A percentile compares a stretch with the other conserved stretches of the same genome.
These are phyloP conservation scores for Asarcornis scutulata DNA, from an alignment of 2,113 vertebrate genomes.

Conservation along the genomic window DNA sequence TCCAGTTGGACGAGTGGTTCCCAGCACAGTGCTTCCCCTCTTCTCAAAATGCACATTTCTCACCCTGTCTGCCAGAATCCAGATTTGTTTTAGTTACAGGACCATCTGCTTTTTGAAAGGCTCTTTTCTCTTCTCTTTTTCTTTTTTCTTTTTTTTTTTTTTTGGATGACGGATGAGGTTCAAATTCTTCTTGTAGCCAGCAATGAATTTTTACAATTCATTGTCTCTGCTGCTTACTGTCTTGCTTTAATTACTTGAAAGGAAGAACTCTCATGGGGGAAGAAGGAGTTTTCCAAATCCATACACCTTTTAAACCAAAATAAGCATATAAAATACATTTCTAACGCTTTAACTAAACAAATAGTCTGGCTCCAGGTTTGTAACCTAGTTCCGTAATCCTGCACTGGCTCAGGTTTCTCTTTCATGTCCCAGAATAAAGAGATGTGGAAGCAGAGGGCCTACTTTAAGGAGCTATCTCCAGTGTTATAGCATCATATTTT, in stretches of 20 bases:
- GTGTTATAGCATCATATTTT: not conserved
- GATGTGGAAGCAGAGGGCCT: slow-evolving; percentile 27
- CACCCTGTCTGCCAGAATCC: slow-evolving; percentile 56
- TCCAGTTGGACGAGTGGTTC: not conserved
- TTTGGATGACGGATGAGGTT: slow-evolving; percentile 32
- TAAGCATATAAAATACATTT: slow-evolving; percentile 22
- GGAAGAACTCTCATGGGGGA: not conserved
- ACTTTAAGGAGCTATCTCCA: slow-evolving; percentile 7
- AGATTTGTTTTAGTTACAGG: slow-evolving; percentile 58
- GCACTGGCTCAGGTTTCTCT: slow-evolving; percentile 24
- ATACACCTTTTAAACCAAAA: slow-evolving; percentile 16
- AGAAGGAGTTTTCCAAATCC: not conserved
- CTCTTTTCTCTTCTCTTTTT: not conserved
- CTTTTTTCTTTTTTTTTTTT: not conserved
- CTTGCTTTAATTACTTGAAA: slow-evolving; percentile 61
- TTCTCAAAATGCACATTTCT: slow-evolving; percentile 5
- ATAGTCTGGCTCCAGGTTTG: slow-evolving; percentile 35
- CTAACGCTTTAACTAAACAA: slow-evolving; percentile 21
- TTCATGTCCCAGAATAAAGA: slow-evolving; percentile 51
- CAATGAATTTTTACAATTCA: slow-evolving; percentile 59
- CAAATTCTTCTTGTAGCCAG: slow-evolving; percentile 34
- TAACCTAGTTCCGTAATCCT: slow-evolving; percentile 36
- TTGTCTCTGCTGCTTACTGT: slow-evolving; percentile 43
- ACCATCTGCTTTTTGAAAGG: slow-evolving; percentile 61
- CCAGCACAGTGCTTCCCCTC: not conserved